phyloP scores from a whole-genome alignment of 2,113 vertebrate genomes.

The Taxidea taxus region DNA sequence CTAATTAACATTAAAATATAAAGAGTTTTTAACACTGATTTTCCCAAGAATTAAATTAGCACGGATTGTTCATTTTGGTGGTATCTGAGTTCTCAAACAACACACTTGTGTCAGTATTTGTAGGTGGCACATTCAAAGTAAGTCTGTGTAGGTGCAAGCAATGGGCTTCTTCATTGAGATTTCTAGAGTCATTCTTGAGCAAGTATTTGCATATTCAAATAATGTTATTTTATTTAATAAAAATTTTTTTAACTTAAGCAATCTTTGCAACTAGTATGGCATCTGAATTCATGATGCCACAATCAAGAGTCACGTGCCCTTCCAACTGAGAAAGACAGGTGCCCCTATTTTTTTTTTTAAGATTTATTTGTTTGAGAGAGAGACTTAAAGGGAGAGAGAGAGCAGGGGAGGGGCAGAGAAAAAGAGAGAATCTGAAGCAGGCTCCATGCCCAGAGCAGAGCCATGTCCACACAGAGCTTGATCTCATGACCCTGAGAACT shows the following conservation, averaged over 20 bases:
- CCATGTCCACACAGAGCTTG: no score
- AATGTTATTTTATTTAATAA: neutral
- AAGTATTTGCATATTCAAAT: neutral
- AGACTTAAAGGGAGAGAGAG: no score
- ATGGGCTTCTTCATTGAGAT: neutral
- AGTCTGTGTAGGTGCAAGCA: neutral
- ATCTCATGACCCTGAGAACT: no score
- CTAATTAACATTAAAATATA: neutral
- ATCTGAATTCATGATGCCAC: neutral
- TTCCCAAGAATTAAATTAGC: constrained; percentile 32
- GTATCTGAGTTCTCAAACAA: neutral
- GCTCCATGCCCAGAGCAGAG: no score
- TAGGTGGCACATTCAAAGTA: neutral
- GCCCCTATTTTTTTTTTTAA: neutral
- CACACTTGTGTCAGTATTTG: neutral
- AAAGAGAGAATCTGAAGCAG: no score
- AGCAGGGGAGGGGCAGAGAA: no score
- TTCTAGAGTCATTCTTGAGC: neutral
- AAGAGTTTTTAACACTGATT: constrained; percentile 12
- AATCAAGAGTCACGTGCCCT: neutral
- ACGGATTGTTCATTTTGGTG: neutral
- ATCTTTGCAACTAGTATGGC: neutral
- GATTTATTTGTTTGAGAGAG: no score
- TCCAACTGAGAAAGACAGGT: neutral
- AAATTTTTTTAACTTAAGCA: neutral